A percentile compares a stretch with the other conserved stretches of the same genome.
Evolutionary conservation across 2,797 vertebrate species (phyloP).

Genomic region (Eulemur albifrons): DNA sequence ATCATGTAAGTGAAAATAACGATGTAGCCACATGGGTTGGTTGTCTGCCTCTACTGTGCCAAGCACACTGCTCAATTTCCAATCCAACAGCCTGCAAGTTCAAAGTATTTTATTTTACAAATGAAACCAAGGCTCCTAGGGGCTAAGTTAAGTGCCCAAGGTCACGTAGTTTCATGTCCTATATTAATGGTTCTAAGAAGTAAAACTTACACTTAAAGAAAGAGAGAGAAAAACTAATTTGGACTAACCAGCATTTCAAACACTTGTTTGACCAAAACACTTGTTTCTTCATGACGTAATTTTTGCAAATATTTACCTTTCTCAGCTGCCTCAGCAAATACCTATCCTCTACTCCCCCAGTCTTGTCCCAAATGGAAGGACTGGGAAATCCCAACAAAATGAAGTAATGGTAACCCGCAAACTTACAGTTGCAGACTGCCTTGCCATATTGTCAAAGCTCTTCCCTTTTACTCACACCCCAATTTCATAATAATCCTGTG

Average conservation of each 20-base stretch:
- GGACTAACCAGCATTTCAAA: not conserved
- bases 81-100: no score
- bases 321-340: not conserved
- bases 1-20: not conserved
- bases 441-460: not conserved
- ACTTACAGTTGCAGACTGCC: not conserved
- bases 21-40: not conserved
- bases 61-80: not conserved
- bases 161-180: not conserved
- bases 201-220: not conserved
- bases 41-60: not conserved
- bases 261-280: not conserved
- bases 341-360: not conserved
- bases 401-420: not conserved
- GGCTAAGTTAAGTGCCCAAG: not conserved
- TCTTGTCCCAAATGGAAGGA: not conserved
- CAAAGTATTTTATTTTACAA: not conserved
- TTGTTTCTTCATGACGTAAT: not conserved
- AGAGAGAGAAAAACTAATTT: not conserved
- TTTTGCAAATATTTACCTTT: not conserved
- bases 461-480: not conserved
- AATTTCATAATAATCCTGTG: not conserved
- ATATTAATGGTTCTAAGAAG: not conserved
- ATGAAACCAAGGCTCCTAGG: not conserved
- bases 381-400: not conserved